Evolutionary conservation across 2,888 invertebrate species (phyloP).

Genomic region (Idaea dimidiata): DNA sequence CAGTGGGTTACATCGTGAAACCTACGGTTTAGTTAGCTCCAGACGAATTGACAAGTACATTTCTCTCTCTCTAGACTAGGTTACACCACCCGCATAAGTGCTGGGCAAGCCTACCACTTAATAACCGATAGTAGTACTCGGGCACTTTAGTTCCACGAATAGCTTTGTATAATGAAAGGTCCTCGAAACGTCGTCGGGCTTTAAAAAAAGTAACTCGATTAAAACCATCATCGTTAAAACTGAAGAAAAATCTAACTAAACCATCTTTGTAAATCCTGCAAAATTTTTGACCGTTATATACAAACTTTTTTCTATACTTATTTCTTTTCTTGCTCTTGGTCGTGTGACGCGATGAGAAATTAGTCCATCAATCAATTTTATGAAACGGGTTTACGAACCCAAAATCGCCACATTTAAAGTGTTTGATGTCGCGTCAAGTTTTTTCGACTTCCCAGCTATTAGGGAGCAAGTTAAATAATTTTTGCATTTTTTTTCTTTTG

Average conservation of each 20-base stretch:
- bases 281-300: not conserved
- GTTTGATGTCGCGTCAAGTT: not conserved
- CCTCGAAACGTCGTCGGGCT: too few relatives aligned
- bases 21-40: too few relatives aligned
- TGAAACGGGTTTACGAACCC: not conserved
- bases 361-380: not conserved
- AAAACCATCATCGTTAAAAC: conserved; percentile 11
- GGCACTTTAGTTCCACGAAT: too few relatives aligned
- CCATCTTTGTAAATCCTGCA: not conserved
- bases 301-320: not conserved
- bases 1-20: too few relatives aligned
- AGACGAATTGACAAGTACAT: too few relatives aligned
- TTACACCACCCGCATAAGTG: too few relatives aligned
- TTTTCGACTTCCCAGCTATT: not conserved
- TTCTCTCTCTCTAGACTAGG: too few relatives aligned
- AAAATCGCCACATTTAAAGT: not conserved
- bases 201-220: too few relatives aligned
- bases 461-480: not conserved
- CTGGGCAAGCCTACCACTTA: too few relatives aligned
- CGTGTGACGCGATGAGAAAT: not conserved
- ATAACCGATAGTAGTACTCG: too few relatives aligned
- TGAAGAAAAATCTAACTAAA: not conserved
- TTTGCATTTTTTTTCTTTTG: not conserved
- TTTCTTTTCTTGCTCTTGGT: not conserved
- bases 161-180: too few relatives aligned